Conservation (phyloP, 1,140 invertebrate genomes). For the Drosophila repletoides region DNA sequence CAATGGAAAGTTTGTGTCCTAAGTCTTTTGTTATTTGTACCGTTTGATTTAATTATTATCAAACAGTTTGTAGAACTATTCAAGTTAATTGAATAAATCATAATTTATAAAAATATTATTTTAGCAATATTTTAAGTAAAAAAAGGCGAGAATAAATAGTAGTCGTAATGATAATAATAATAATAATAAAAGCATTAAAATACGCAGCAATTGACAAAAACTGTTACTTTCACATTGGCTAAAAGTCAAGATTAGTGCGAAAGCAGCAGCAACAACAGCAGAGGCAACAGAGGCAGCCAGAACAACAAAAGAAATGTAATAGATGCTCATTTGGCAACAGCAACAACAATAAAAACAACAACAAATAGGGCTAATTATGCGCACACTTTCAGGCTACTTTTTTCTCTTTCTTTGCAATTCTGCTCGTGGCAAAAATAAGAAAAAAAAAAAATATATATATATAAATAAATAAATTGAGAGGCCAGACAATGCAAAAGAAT, state of each 20-base stretch:
- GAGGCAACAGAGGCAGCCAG: constrained; percentile 20
- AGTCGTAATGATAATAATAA: constrained; percentile 27
- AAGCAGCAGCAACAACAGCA: constrained; percentile 24
- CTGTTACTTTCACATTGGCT: constrained; percentile 70
- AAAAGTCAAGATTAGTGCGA: constrained; percentile 56
- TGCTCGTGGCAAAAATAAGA: constrained; percentile 18
- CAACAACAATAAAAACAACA: constrained; percentile 37
- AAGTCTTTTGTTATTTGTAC: constrained; percentile 10
- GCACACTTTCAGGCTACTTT: constrained; percentile 62
- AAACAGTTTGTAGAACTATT: neutral
- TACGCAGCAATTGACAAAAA: constrained; percentile 39
- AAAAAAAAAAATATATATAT: constrained; percentile 25
- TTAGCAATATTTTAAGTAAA: neutral
- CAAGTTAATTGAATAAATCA: too few relatives aligned
- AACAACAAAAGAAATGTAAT: constrained; percentile 66
- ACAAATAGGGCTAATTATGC: constrained; percentile 76
- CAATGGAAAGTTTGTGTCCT: neutral
- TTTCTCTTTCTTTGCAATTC: constrained; percentile 23
- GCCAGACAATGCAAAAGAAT: constrained; percentile 67
- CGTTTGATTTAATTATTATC: neutral
- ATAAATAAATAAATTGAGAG: constrained; percentile 36
- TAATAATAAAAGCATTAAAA: constrained; percentile 26
- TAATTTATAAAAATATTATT: neutral
- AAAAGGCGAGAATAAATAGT: neutral
- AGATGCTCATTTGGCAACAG: constrained; percentile 68